Base-by-base conservation (phyloP, 2,797 vertebrate genomes). In the Cossypha polioptera region DNA sequence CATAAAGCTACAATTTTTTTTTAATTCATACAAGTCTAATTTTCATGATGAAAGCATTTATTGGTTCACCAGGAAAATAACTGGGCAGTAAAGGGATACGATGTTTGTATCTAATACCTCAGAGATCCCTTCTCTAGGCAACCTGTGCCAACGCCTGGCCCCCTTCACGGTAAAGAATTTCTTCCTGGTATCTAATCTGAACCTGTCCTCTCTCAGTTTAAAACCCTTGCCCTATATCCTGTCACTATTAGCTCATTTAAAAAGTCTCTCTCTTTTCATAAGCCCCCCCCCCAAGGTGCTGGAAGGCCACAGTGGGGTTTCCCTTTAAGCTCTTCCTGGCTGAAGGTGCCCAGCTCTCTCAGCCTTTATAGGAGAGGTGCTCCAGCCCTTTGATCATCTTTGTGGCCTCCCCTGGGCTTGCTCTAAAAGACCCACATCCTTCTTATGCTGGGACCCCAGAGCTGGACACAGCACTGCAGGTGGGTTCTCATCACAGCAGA, bases 281-380 rank as follows among this genome's bases (percentile, higher is more conserved):
- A 50, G 11, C 5, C 11, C 29, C 5, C 11, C 29, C 18, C 13
- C 11, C 8, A 16, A 18, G 43, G 31, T 22, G 26, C 35, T 24
- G 47, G 31, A 24, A 71, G 45, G 47, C 35, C 0, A 0, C 40
- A 42, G 5, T 11, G 3, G n/a, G 16, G 16, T 68, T 62, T 68
- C 6, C 19, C 28, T 12, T 29, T 20, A 13, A 10, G 25, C 29
- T 45, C 8, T 13, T 63, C 8, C 58, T 5, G 8, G 8, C 50
- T 38, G 36, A 7, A 21, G 0, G 5, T 10, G 7, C 20, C 24
- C 17, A 22, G 0, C 3, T 33, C 17, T 33, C n/a, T 35, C 12
- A 65, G 58, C 20, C 36, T 43, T 42, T 42, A 11, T 8, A 77
- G 38, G 16, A 83, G 65, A 14, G 29, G 11, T 48, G 22, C 53